phyloP scores from a whole-genome alignment of 1,140 invertebrate genomes.

The Gerris buenoi region DNA sequence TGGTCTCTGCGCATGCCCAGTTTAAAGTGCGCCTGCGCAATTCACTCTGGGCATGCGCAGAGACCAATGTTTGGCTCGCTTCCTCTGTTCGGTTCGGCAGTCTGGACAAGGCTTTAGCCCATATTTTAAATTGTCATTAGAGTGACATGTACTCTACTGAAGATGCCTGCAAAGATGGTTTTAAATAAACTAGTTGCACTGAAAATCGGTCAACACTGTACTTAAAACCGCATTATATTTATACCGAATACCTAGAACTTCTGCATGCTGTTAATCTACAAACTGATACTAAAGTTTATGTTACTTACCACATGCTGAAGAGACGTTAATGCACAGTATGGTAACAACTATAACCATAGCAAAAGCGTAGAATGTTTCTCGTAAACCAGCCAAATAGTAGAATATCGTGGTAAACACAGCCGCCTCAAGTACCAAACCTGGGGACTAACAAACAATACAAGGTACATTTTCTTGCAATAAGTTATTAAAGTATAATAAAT shows the following conservation, averaged over 20 bases:
- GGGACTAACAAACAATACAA: conserved; percentile 48
- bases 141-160: too few species aligned
- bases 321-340: conserved; percentile 63
- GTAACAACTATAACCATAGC: conserved; percentile 46
- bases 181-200: background rate
- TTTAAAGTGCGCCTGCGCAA: too few species aligned
- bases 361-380: conserved; percentile 47
- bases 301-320: conserved; percentile 58
- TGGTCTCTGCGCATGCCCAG: too few species aligned
- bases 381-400: conserved; percentile 62
- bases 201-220: too few species aligned
- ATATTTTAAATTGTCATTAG: too few species aligned
- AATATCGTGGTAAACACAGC: conserved; percentile 55
- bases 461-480: too few species aligned
- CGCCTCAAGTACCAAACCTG: conserved; percentile 60
- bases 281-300: background rate
- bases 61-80: too few species aligned
- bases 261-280: background rate
- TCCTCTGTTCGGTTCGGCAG: too few species aligned
- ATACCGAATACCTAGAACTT: background rate
- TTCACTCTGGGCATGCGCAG: too few species aligned
- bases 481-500: too few species aligned
- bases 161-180: too few species aligned
- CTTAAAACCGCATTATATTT: background rate
- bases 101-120: too few species aligned